phyloP scores from a whole-genome alignment of 2,797 vertebrate genomes.

The Nyctibius grandis region DNA sequence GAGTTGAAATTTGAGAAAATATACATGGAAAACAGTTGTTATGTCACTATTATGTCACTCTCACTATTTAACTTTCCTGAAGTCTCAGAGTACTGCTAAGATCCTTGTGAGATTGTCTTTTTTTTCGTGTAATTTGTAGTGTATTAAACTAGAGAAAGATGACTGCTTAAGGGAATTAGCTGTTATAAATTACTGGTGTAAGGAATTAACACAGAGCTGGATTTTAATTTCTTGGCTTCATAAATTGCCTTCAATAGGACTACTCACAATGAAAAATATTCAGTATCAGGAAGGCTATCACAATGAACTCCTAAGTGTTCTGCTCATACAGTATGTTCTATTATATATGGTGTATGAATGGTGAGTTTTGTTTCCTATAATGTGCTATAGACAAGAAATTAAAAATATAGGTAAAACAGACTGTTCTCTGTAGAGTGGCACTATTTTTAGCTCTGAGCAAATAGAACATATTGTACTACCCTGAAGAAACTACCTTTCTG shows the following conservation, averaged over 20 bases:
- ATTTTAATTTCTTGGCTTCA: background rate
- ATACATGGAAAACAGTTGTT: background rate
- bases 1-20: background rate
- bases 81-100: background rate
- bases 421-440: background rate
- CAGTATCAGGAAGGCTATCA: background rate
- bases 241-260: background rate
- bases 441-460: background rate
- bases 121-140: background rate
- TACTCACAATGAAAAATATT: background rate
- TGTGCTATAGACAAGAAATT: background rate
- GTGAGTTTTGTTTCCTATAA: background rate
- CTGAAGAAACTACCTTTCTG: background rate
- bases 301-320: background rate
- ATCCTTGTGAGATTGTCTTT: background rate
- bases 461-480: background rate
- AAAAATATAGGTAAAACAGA: background rate
- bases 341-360: background rate
- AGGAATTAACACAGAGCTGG: background rate
- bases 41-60: background rate
- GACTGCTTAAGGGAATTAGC: background rate
- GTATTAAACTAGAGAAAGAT: background rate
- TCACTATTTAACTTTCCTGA: background rate
- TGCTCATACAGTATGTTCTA: background rate
- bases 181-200: background rate